phyloP scores from a whole-genome alignment of 2,797 vertebrate genomes.

The Megalops cyprinoides region DNA sequence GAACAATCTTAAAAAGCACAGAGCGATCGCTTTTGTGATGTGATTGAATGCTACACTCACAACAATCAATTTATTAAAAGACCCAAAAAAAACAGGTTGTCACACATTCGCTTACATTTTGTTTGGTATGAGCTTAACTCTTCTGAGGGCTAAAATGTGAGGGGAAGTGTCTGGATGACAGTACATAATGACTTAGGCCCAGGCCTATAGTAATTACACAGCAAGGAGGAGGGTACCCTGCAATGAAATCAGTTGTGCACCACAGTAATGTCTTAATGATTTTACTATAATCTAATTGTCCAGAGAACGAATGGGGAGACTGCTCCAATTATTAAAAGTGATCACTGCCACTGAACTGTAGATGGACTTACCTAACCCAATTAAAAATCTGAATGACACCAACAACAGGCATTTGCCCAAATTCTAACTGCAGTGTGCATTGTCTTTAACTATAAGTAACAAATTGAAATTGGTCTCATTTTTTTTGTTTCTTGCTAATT shows the following conservation, averaged over 20 bases:
- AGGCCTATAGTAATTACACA: not conserved
- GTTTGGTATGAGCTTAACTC: not conserved
- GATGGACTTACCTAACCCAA: not conserved
- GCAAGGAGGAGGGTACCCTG: not conserved
- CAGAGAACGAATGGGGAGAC: conserved; percentile 4
- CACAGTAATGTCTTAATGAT: conserved; percentile 8
- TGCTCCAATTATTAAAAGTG: not conserved
- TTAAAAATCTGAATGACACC: no score
- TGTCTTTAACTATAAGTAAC: not conserved
- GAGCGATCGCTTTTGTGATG: not conserved
- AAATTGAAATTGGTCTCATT: not conserved
- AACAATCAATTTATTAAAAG: not conserved
- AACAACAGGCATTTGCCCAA: no score
- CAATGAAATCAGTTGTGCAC: not conserved
- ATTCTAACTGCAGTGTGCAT: not conserved
- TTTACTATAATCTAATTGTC: conserved; percentile 20
- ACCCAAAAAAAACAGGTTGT: not conserved
- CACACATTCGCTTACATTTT: not conserved
- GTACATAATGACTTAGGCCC: not conserved
- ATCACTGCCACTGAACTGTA: not conserved
- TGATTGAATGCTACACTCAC: not conserved
- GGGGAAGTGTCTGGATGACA: not conserved
- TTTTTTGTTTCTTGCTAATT: not conserved
- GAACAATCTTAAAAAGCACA: not conserved
- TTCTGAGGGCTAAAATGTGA: not conserved